A percentile compares a stretch with the other conserved stretches of the same genome.
Evolutionary conservation across 2,113 vertebrate species (phyloP).

Genomic region (Halichoerus grypus): DNA sequence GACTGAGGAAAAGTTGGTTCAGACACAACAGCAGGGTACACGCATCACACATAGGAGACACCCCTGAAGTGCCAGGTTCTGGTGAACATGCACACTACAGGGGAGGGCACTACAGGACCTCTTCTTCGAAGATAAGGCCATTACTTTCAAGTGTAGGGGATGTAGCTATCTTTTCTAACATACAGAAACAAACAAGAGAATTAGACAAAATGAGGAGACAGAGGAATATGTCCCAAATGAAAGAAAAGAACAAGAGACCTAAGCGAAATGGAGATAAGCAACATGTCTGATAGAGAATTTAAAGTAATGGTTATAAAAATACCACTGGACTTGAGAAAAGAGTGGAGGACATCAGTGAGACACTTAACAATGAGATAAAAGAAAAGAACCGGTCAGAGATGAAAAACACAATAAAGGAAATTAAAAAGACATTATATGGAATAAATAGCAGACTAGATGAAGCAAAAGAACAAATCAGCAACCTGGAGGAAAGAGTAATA

Average conservation of each 20-base stretch:
- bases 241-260: not conserved
- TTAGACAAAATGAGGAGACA: not conserved
- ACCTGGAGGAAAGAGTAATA: not conserved
- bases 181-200: not conserved
- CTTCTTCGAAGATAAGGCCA: not conserved
- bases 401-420: not conserved
- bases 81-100: not conserved
- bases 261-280: not conserved
- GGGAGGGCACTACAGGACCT: not conserved
- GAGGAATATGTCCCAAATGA: not conserved
- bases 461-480: not conserved
- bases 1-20: not conserved
- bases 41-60: not conserved
- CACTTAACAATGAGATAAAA: not conserved
- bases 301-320: not conserved
- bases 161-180: not conserved
- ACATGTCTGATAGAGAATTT: not conserved
- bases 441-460: not conserved
- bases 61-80: not conserved
- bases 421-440: not conserved
- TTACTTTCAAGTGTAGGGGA: not conserved
- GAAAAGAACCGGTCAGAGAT: not conserved
- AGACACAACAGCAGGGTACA: not conserved
- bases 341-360: not conserved
- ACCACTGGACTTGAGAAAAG: not conserved